Evolutionary conservation across 2,888 invertebrate species (phyloP).

Genomic region (Dorcus hopei): DNA sequence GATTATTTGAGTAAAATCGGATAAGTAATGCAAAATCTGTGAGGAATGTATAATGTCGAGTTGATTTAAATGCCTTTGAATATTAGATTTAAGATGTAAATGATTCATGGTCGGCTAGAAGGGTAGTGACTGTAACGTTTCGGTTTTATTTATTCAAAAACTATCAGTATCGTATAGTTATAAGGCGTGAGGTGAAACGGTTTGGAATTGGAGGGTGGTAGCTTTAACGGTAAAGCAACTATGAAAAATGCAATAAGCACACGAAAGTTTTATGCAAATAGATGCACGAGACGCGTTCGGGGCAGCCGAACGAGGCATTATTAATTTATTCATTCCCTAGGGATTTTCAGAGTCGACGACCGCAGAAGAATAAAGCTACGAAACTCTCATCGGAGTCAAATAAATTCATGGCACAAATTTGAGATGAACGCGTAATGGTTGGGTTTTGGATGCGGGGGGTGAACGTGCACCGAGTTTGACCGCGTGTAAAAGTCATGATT

Average conservation of each 20-base stretch:
- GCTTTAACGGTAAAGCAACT: constrained; percentile 19
- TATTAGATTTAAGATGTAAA: constrained; percentile 10
- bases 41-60: too few species aligned
- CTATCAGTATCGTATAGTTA: constrained; percentile 5
- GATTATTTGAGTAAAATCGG: too few species aligned
- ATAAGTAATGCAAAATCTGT: too few species aligned
- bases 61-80: too few species aligned
- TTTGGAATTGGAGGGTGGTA: constrained; percentile 1
- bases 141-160: constrained; percentile 28
- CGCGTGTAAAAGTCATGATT: constrained; percentile 29
- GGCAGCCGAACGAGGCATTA: constrained; percentile 37
- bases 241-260: constrained; percentile 35
- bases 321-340: constrained; percentile 43
- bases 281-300: constrained; percentile 36
- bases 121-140: constrained; percentile 15
- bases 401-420: constrained; percentile 27
- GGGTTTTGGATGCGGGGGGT: constrained; percentile 1
- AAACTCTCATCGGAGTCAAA: constrained; percentile 24
- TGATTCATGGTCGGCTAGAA: constrained; percentile 23
- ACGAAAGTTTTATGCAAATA: constrained; percentile 39
- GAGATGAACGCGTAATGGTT: constrained; percentile 11
- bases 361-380: constrained; percentile 37
- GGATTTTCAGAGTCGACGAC: constrained; percentile 33
- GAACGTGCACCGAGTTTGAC: constrained; percentile 6
- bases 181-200: constrained; percentile 18